phyloP scores from a whole-genome alignment of 2,888 invertebrate species.

The Habrosyne pyritoides region DNA sequence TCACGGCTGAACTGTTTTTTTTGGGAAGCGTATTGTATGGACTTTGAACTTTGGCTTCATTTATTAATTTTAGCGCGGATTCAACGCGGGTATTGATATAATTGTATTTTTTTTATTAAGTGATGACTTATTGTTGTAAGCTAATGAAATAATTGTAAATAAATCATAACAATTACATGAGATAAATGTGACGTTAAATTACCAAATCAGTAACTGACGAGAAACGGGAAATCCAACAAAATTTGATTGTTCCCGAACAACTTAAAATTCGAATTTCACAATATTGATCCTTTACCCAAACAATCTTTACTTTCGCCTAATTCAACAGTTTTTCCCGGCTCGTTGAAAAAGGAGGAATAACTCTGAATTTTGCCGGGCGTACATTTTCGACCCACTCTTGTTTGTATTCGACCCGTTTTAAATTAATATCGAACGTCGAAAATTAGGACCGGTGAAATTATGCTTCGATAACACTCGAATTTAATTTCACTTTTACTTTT shows the following conservation, averaged over 20 bases:
- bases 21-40: too few species aligned
- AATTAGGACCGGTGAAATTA: slow-evolving; percentile 52
- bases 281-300: slow-evolving; percentile 56
- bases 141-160: too few species aligned
- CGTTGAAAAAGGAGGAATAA: slow-evolving; percentile 46
- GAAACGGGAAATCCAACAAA: slow-evolving; percentile 29
- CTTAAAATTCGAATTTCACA: slow-evolving; percentile 43
- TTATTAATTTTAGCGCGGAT: too few species aligned
- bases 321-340: slow-evolving; percentile 54
- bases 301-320: slow-evolving; percentile 57
- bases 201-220: slow-evolving; percentile 19
- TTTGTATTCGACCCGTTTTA: slow-evolving; percentile 49
- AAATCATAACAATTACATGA: too few species aligned
- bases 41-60: too few species aligned
- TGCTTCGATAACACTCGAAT: slow-evolving; percentile 41
- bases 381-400: slow-evolving; percentile 46
- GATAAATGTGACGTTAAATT: slow-evolving; percentile 12
- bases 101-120: background rate
- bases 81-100: too few species aligned
- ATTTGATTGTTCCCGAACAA: slow-evolving; percentile 43
- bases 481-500: slow-evolving; percentile 6
- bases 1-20: too few species aligned
- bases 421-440: slow-evolving; percentile 58
- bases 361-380: slow-evolving; percentile 38
- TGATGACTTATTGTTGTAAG: too few species aligned